Evolutionary conservation across 2,797 vertebrate genomes (phyloP), one percentile per base, ranked within the genome.

Genomic region (Rhodeus uyekii): DNA sequence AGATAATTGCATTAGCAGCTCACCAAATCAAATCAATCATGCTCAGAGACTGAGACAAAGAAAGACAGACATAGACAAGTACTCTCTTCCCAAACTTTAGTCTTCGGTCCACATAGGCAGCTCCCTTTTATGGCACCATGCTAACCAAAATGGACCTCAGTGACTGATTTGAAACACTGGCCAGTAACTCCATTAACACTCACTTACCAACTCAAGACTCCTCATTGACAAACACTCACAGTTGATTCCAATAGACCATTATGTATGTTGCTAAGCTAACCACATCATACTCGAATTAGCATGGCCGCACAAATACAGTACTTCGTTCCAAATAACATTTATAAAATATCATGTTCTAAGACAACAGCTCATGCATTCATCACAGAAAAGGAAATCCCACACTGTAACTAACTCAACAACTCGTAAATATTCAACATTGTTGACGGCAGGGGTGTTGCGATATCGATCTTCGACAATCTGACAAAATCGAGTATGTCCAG

Each of bases 1-100:
- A 83, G 55, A 69, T 24, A 76, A 71, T 60, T 73, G 34, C 71
- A 74, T 83, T 83, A 83, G 39, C 61, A 77, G 58, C 46, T 72
- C 44, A 58, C 67, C 60, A 73, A 63, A 83, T 73, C 67, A 73
- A 83, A 83, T 78, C 75, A 78, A 63, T 69, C 29, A 69, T 14
- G 58, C 77, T 80, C 78, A 71, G n/a, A 75, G 24, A 76, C 38
- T 12, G 55, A 64, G 55, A 83, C 36, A 42, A 42, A 61, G 19
- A 60, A 29, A 76, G 19, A 38, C 14, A 77, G 22, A 73, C 9
- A 55, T 38, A 79, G 16, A 24, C 42, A 75, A 36, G n/a, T n/a
- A n/a, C 22, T 42, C 42, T 50, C 27, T 34, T 46, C 16, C 22
- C 55, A 55, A 55, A 74, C 72, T 18, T 8, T 24, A 74, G 22